A percentile compares a stretch with the other conserved stretches of the same genome.
Conservation (phyloP, 2,113 vertebrate species). For the Chrysochloris asiatica region DNA sequence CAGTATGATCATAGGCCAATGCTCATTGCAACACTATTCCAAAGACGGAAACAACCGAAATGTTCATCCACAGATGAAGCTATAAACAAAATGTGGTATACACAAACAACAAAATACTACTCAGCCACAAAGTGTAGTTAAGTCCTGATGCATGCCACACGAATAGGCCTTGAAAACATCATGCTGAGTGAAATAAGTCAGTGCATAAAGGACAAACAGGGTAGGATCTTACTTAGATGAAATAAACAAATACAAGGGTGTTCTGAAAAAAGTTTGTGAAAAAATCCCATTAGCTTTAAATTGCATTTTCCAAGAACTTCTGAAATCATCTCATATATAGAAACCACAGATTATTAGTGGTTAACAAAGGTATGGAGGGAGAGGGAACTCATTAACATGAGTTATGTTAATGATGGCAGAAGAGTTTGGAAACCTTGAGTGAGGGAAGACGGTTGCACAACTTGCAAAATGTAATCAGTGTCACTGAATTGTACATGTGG, state of each 20-base stretch:
- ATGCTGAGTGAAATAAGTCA: not conserved
- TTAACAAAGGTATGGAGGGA: not conserved
- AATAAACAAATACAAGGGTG: not conserved
- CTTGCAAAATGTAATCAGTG: not conserved
- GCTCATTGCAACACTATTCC: not conserved
- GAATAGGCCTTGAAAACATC: not conserved
- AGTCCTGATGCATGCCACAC: too few species aligned
- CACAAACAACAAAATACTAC: not conserved
- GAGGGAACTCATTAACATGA: not conserved
- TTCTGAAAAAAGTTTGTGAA: too few species aligned
- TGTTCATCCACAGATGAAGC: not conserved
- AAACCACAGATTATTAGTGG: not conserved
- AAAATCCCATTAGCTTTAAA: too few species aligned
- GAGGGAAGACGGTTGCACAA: not conserved
- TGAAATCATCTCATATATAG: not conserved
- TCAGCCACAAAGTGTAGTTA: not conserved
- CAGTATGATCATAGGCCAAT: not conserved
- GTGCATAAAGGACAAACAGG: not conserved
- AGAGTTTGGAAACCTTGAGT: not conserved
- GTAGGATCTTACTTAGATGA: not conserved
- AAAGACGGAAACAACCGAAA: not conserved
- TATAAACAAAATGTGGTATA: not conserved
- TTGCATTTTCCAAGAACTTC: too few species aligned
- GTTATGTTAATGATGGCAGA: not conserved
- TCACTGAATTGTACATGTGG: not conserved